Evolutionary conservation across 2,888 invertebrate genomes (phyloP).

Genomic region (Adela reaumurella): DNA sequence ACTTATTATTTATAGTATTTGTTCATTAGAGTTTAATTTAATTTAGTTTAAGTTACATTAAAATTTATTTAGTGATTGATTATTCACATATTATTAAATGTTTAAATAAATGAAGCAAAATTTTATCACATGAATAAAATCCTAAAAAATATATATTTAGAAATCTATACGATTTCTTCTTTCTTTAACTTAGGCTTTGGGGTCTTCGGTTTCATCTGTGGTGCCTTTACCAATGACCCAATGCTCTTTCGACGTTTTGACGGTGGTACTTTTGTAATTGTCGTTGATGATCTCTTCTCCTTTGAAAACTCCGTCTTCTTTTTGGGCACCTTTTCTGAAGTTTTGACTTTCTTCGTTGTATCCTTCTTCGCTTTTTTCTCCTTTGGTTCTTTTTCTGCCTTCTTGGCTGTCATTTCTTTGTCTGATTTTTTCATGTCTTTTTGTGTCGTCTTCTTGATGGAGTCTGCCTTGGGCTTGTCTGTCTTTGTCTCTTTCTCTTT

Average conservation of each 20-base stretch:
- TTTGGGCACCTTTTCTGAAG: constrained; percentile 19
- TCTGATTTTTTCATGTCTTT: too few species aligned
- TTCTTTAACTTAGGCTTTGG: neutral
- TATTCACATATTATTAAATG: too few species aligned
- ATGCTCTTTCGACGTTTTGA: constrained; percentile 28
- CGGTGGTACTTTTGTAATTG: neutral
- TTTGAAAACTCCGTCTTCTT: constrained; percentile 23
- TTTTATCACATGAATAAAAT: too few species aligned
- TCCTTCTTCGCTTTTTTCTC: constrained; percentile 7
- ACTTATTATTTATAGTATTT: too few species aligned
- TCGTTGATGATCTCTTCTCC: constrained; percentile 1
- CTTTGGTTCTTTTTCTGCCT: constrained; percentile 3
- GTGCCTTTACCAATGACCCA: constrained; percentile 37
- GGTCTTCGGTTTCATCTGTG: constrained; percentile 38
- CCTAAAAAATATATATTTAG: neutral
- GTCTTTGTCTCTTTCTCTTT: constrained; percentile 5
- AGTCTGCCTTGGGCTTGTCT: too few species aligned
- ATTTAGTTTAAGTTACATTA: too few species aligned
- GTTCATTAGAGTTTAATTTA: too few species aligned
- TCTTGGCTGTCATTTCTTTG: constrained; percentile 6
- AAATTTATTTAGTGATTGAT: too few species aligned
- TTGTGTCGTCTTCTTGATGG: too few species aligned
- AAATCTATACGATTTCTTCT: neutral
- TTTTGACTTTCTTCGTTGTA: constrained; percentile 8
- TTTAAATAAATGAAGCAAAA: too few species aligned